phyloP scores from a whole-genome alignment of 2,888 invertebrate species.

The Yponomeuta cagnagella region DNA sequence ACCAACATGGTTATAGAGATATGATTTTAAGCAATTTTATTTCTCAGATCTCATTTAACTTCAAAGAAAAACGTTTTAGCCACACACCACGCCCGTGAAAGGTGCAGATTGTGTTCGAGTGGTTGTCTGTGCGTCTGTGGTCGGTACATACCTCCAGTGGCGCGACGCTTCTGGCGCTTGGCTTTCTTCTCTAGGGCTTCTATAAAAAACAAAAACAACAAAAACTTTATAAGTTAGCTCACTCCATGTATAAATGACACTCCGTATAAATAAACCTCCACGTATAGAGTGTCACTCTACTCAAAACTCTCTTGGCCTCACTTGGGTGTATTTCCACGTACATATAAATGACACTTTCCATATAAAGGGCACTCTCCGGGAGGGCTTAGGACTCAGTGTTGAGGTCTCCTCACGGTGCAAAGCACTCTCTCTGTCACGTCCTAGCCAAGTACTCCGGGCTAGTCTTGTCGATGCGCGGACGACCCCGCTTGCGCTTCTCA shows the following conservation, averaged over 20 bases:
- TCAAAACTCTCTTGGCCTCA: too few species aligned
- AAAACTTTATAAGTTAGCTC: too few species aligned
- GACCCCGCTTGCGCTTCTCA: conserved; percentile 57
- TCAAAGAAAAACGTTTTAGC: neutral
- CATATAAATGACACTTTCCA: too few species aligned
- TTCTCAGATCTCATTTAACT: neutral
- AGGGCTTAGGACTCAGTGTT: too few species aligned
- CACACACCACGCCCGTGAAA: neutral
- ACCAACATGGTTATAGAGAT: too few species aligned
- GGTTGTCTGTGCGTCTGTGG: neutral
- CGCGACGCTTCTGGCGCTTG: conserved; percentile 54
- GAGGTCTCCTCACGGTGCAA: neutral
- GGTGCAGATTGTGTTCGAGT: neutral
- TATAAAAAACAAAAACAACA: conserved; percentile 27
- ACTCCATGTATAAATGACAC: neutral
- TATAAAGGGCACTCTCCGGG: too few species aligned
- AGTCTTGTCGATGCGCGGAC: conserved; percentile 62
- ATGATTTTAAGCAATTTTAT: too few species aligned
- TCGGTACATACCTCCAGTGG: conserved; percentile 48
- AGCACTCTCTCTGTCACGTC: conserved; percentile 48
- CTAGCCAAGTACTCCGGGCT: conserved; percentile 61
- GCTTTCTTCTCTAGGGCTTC: conserved; percentile 63
- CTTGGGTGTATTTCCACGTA: too few species aligned
- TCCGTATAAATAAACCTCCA: too few species aligned
- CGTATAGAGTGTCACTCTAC: too few species aligned